Evolutionary conservation across 2,797 vertebrate species (phyloP).

Genomic region (Adrianichthys oophorus): DNA sequence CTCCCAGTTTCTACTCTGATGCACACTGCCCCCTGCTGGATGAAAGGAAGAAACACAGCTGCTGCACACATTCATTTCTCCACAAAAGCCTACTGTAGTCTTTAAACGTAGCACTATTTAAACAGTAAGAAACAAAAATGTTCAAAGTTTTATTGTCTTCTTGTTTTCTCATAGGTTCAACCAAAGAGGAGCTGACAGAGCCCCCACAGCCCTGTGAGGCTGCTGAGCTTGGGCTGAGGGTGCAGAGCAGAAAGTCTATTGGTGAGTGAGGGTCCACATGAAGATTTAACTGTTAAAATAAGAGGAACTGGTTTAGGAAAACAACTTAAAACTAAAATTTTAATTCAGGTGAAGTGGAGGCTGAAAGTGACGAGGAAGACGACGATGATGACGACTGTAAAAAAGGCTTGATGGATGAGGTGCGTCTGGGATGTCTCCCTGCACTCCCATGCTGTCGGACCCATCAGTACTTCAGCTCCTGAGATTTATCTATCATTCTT

Average conservation of each 20-base stretch:
- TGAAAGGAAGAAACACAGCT: conserved; percentile 6
- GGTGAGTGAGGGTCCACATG: conserved; percentile 63
- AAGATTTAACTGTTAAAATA: conserved; percentile 1
- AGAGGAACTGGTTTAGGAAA: too few species aligned
- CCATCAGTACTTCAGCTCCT: background rate
- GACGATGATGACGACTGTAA: conserved; percentile 95
- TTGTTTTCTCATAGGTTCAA: conserved; percentile 64
- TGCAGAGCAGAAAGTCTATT: conserved; percentile 74
- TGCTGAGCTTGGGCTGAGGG: conserved; percentile 70
- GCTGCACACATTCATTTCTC: too few species aligned
- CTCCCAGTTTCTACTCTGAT: background rate
- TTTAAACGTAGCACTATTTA: too few species aligned
- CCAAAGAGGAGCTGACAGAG: conserved; percentile 75
- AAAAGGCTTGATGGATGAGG: conserved; percentile 97
- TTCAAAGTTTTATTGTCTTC: background rate
- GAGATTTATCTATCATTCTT: background rate
- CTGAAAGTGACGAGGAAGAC: conserved; percentile 94
- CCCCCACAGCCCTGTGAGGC: conserved; percentile 64
- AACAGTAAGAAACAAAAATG: background rate
- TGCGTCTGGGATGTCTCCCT: conserved; percentile 52
- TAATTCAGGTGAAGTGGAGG: conserved; percentile 88
- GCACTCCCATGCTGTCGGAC: background rate
- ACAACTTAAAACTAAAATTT: background rate
- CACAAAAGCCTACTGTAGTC: too few species aligned
- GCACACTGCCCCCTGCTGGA: conserved; percentile 71